Conservation (phyloP, 1,140 invertebrate genomes). For the Pachypeltis micranthus region DNA sequence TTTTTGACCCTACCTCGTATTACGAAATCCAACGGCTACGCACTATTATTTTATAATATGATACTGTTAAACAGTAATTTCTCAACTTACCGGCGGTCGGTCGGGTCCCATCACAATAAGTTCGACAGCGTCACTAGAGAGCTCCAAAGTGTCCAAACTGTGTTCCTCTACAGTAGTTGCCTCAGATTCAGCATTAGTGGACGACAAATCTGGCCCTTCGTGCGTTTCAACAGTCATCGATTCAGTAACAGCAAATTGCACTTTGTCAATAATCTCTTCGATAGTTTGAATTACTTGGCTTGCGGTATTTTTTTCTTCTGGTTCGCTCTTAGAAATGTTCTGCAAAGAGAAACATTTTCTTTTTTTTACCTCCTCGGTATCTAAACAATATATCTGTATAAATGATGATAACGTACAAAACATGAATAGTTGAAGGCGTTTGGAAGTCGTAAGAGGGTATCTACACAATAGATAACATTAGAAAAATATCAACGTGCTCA, state of each 20-base stretch:
- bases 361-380: too few species aligned
- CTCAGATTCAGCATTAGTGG: not conserved
- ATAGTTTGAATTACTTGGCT: slow-evolving; percentile 39
- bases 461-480: too few species aligned
- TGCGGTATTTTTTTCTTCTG: slow-evolving; percentile 34
- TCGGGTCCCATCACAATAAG: slow-evolving; percentile 15
- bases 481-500: too few species aligned
- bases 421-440: too few species aligned
- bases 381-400: too few species aligned
- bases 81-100: slow-evolving; percentile 11
- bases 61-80: too few species aligned
- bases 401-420: too few species aligned
- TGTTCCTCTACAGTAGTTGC: not conserved
- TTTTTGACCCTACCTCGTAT: too few species aligned
- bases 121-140: slow-evolving; percentile 1
- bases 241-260: slow-evolving; percentile 35
- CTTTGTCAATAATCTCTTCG: slow-evolving; percentile 39
- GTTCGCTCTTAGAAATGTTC: not conserved
- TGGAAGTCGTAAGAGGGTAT: too few species aligned
- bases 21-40: too few species aligned
- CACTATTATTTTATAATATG: too few species aligned
- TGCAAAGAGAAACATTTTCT: not conserved
- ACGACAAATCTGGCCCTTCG: not conserved
- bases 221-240: slow-evolving; percentile 2
- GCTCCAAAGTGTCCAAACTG: not conserved